A percentile compares a stretch with the other conserved stretches of the same genome.
These are phyloP conservation scores for Anguilla obscura DNA, from an alignment of 2,797 vertebrate species.

Conservation along the genomic window DNA sequence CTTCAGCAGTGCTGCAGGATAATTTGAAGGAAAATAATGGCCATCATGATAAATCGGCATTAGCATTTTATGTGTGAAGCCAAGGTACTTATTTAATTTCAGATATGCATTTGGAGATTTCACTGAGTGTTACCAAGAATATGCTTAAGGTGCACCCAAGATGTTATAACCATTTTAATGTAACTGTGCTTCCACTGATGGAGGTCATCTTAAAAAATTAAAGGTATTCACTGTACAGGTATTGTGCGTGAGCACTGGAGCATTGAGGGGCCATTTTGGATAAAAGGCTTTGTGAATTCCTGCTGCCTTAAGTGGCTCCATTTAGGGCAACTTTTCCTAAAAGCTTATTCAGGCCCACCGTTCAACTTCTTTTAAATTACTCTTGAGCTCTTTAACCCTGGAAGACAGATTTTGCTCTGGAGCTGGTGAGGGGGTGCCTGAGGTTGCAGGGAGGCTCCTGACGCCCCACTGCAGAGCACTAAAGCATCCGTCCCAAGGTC, in stretches of 20 bases:
- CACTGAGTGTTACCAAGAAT: neutral
- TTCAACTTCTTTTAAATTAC: neutral
- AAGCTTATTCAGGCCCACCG: neutral
- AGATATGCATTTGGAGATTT: neutral
- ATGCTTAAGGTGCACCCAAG: neutral
- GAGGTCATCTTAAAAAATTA: conserved; percentile 12
- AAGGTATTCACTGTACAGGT: neutral
- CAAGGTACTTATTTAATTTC: conserved; percentile 1
- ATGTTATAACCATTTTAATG: neutral
- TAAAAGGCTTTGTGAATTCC: neutral
- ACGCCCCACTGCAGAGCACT: conserved; percentile 31
- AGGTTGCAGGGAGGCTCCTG: neutral
- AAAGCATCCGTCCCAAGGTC: conserved; percentile 54
- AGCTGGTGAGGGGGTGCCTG: neutral
- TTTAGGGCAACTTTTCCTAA: neutral
- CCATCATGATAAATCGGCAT: conserved; percentile 23
- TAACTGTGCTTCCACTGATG: neutral
- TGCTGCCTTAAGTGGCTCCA: neutral
- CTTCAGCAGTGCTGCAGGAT: conserved; percentile 3
- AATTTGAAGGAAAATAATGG: conserved; percentile 29
- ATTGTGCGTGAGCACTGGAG: neutral
- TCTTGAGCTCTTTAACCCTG: neutral
- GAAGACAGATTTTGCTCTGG: neutral
- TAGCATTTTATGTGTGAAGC: conserved; percentile 29
- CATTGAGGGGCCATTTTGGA: conserved; percentile 1